A percentile compares a stretch with the other conserved stretches of the same genome.
Evolutionary conservation across 2,888 invertebrate genomes (phyloP).

Genomic region (Lagria hirta): DNA sequence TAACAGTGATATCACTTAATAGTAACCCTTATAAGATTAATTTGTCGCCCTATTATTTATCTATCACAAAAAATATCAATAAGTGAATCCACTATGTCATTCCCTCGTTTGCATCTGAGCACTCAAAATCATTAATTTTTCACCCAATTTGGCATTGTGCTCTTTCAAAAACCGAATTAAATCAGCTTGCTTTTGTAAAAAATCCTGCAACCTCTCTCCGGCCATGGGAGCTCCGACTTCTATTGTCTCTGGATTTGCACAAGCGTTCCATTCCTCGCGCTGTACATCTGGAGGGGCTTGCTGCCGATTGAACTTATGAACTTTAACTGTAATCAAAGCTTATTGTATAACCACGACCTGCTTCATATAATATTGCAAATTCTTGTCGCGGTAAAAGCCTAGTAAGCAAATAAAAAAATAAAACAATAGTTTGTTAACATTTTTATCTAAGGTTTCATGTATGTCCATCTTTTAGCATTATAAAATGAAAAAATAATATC

Average conservation of each 20-base stretch:
- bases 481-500: too few relatives aligned
- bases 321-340: constrained; percentile 55
- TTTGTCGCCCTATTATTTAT: not conserved
- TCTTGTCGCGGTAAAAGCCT: not conserved
- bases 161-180: constrained; percentile 68
- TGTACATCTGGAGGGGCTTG: constrained; percentile 65
- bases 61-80: not conserved
- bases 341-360: too few relatives aligned
- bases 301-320: constrained; percentile 61
- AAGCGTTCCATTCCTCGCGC: constrained; percentile 61
- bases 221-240: constrained; percentile 57
- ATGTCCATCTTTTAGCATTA: too few relatives aligned
- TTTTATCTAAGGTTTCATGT: constrained; percentile 1
- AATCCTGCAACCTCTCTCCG: constrained; percentile 59
- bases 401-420: constrained; percentile 4
- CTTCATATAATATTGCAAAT: constrained; percentile 1
- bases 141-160: constrained; percentile 66
- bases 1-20: too few relatives aligned
- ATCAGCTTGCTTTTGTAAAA: constrained; percentile 69
- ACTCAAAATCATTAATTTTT: constrained; percentile 64
- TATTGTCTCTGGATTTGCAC: constrained; percentile 56
- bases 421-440: too few relatives aligned
- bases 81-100: constrained; percentile 1
- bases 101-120: constrained; percentile 53
- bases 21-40: too few relatives aligned